These are phyloP conservation scores for Girardinichthys multiradiatus DNA, from an alignment of 2,113 vertebrate species.

Conservation along the genomic window DNA sequence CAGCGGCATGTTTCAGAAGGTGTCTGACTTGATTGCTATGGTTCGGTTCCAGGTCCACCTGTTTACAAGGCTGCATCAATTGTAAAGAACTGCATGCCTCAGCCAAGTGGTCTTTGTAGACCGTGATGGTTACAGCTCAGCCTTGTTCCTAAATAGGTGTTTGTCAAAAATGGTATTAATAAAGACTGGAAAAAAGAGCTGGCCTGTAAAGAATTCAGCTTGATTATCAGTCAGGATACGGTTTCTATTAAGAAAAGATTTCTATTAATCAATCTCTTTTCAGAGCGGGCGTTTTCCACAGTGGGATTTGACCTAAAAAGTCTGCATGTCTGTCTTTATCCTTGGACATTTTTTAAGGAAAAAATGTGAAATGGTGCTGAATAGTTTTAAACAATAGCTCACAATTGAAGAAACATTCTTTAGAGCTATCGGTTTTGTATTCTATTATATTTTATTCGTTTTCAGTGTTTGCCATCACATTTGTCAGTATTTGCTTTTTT, in stretches of 20 bases:
- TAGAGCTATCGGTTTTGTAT: too few relatives aligned
- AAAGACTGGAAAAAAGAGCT: background rate
- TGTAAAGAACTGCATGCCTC: background rate
- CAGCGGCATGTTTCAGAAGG: conserved; percentile 36
- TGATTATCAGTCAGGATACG: background rate
- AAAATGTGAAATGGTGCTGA: too few relatives aligned
- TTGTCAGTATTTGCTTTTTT: background rate
- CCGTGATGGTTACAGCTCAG: conserved; percentile 13
- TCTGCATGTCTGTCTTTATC: too few relatives aligned
- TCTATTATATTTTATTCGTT: too few relatives aligned
- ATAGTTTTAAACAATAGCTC: too few relatives aligned
- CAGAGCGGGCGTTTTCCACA: background rate
- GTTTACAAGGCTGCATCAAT: conserved; percentile 7
- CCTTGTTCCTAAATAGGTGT: conserved; percentile 22
- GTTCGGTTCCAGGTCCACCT: conserved; percentile 34
- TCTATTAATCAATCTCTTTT: background rate
- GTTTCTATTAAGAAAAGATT: background rate
- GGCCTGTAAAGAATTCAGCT: conserved; percentile 1
- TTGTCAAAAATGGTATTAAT: conserved; percentile 25
- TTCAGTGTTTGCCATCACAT: background rate
- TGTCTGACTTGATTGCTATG: conserved; percentile 37
- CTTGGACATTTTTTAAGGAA: too few relatives aligned
- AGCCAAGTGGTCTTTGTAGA: conserved; percentile 4
- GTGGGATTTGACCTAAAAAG: background rate
- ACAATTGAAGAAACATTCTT: too few relatives aligned